Evolutionary conservation across 2,113 vertebrate genomes (phyloP).

Genomic region (Pheucticus melanocephalus): DNA sequence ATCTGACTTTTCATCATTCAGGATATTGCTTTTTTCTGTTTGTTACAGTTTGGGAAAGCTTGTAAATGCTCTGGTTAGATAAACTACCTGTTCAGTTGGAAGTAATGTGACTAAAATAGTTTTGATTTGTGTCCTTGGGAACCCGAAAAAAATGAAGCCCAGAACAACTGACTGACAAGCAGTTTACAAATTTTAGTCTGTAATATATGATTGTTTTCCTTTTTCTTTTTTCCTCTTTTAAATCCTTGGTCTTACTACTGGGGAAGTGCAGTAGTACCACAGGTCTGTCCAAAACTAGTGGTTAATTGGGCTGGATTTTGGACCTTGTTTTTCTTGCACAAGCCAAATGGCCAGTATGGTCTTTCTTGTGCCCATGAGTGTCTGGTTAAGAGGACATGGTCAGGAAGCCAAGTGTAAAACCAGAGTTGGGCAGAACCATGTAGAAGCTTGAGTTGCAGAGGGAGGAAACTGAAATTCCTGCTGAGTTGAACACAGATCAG

Average conservation of each 20-base stretch:
- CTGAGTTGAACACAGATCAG: background rate
- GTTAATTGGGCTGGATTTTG: background rate
- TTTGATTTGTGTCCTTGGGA: background rate
- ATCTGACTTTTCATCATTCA: background rate
- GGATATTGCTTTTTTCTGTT: background rate
- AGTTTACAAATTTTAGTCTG: background rate
- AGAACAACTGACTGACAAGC: background rate
- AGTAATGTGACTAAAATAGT: background rate
- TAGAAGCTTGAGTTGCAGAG: background rate
- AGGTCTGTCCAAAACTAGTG: background rate
- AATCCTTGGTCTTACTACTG: background rate
- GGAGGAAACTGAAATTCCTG: background rate
- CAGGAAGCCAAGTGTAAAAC: background rate
- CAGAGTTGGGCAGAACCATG: background rate
- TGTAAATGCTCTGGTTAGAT: background rate
- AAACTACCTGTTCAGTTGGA: background rate
- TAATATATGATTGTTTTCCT: background rate
- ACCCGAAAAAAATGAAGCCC: background rate
- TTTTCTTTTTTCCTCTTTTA: background rate
- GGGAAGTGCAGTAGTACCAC: background rate
- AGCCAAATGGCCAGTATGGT: background rate
- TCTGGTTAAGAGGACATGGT: background rate
- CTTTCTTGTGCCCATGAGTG: background rate
- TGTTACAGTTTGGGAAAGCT: background rate
- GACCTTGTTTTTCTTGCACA: background rate